phyloP scores from a whole-genome alignment of 2,797 vertebrate genomes.

The Hirundo rustica region DNA sequence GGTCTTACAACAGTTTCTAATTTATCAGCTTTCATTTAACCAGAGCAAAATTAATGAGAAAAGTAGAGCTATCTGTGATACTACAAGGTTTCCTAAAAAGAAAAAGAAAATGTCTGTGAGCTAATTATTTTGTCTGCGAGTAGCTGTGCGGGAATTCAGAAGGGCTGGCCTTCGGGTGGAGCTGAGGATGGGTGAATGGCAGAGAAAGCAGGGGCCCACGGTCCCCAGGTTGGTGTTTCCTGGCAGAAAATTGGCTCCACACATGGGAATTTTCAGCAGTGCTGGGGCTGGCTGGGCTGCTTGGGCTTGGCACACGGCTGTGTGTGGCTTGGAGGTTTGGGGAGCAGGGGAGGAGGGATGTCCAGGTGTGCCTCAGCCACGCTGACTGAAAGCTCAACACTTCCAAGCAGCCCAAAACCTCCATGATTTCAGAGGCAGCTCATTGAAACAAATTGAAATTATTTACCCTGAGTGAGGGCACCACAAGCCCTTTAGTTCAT shows the following conservation, averaged over 20 bases:
- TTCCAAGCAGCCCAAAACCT: background rate
- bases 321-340: rapidly evolving
- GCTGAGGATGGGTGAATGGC: background rate
- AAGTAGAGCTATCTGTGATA: background rate
- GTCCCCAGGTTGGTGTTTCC: too few relatives aligned
- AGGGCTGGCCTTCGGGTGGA: background rate
- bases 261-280: rapidly evolving
- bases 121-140: background rate
- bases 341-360: background rate
- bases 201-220: rapidly evolving
- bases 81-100: background rate
- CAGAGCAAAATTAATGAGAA: background rate
- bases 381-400: background rate
- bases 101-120: background rate
- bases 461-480: background rate
- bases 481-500: background rate
- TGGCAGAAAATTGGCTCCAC: rapidly evolving
- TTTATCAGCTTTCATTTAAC: slow-evolving; percentile 40
- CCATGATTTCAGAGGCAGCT: background rate
- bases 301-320: rapidly evolving
- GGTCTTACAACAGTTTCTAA: slow-evolving; percentile 7
- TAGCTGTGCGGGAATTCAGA: background rate
- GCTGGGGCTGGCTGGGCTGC: rapidly evolving
- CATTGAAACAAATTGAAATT: background rate
- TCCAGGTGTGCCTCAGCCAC: rapidly evolving